Base-by-base conservation (phyloP, 2,113 vertebrate genomes). In the Calidris pygmaea region DNA sequence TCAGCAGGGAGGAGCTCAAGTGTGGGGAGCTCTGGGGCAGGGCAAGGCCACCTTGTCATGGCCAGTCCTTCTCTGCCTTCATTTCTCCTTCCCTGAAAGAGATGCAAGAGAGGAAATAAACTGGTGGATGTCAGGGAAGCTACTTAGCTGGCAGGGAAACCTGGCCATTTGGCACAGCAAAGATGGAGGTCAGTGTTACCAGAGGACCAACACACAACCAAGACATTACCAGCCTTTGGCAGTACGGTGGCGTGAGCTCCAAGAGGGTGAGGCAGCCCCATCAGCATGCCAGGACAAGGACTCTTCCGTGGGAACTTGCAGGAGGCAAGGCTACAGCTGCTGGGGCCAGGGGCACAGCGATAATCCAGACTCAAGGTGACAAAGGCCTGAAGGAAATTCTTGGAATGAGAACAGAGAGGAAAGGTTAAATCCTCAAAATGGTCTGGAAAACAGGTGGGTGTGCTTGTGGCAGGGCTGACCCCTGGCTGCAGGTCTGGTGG, bases 401-500 rank as follows among this genome's bases (percentile, higher is more conserved):
- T 75, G 52, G 29, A 90, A 50, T 9, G 21, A 83, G 27, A 80
- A 29, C 55, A 63, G 59, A 55, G 50, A 63, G 45, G 50, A 81
- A 85, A 81, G 17, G 65, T 62, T 78, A 87, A 81, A 45, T 67
- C 65, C 41, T 71, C 71, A 63, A 71, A 66, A 53, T 0, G 0
- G 3, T 59, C 45, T 81, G n/a, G 50, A 67, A 95, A 63, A 30
- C 0, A 13, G 6, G 11, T 0, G 2, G 26, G 20, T 79, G 12
- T 39, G 29, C 19, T 79, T 13, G 14, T 6, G 2, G 0, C 4
- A 55, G 27, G 20, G 14, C 41, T 87, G 68, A 94, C 32, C 27
- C 22, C 1, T 0, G 23, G 20, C 16, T 79, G 15, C 3, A 8
- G 34, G 39, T 45, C 37, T 79, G 76, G 39, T 1, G 1, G 68